Evolutionary conservation across 2,113 vertebrate species (phyloP), one percentile per base, ranked within the genome.

Genomic region (Pangasianodon hypophthalmus): DNA sequence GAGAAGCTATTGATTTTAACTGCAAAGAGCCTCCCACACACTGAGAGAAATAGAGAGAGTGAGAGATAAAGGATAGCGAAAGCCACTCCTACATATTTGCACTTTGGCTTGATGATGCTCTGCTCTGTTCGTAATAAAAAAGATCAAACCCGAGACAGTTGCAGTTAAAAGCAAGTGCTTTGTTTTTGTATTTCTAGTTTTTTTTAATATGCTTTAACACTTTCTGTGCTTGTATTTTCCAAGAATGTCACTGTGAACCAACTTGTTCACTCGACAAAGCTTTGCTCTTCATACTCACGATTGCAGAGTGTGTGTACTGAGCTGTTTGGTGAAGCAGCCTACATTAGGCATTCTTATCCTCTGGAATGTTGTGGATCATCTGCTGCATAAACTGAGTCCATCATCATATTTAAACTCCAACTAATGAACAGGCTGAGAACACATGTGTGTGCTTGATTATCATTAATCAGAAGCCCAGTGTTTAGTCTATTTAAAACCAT

Each of bases 161-260:
- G 79, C 29, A 52, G 54, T 90, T 77, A 44, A 62, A 88, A 71
- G 73, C 56, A 86, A 86, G 50, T 67, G 64, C 24, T 29, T 88
- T 88, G 0, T 44, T 90, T 87, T 91, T 37, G 44, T 60, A 87
- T 41, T 67, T 93, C 92, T 93, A 92, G 4, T 56, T 56, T 56
- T 7, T 93, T 94, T 93, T 94, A 94, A 92, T 92, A 26, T 92
- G 91, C 91, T 85, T 91, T 29, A 52, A 48, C 13, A 91, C 89
- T 91, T 91, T 94, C 91, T 91, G 4, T 44, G 29, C 44, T 77
- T 46, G 62, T 41, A 46, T 58, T 41, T 83, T 41, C 80, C 80
- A 83, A 56, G 52, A 83, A 82, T 32, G 16, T 29, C 37, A 71
- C 64, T 24, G 64, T 37, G 29, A 46, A 87, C 44, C 21, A 48